Conservation (phyloP, 2,888 invertebrate species). For the Lacanobia oleracea region DNA sequence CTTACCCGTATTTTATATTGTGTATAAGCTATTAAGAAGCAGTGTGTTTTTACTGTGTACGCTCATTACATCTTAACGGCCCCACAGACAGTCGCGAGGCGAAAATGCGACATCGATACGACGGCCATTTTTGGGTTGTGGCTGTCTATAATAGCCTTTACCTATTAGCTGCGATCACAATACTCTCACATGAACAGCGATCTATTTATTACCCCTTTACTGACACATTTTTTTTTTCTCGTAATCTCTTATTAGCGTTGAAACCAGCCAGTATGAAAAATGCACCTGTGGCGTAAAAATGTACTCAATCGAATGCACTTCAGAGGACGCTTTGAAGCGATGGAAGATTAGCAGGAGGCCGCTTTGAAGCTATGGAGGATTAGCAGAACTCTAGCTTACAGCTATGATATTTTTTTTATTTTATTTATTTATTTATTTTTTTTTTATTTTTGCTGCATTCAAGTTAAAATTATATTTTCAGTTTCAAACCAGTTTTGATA, state of each 20-base stretch:
- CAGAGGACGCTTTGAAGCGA: constrained; percentile 22
- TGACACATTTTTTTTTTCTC: constrained; percentile 1
- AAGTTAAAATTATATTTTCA: not conserved
- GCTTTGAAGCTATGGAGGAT: constrained; percentile 6
- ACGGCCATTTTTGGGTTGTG: too few species aligned
- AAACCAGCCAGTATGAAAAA: constrained; percentile 38
- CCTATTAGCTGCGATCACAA: not conserved
- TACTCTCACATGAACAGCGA: too few species aligned
- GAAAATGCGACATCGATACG: not conserved
- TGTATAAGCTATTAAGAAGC: too few species aligned
- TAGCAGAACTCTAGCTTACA: not conserved
- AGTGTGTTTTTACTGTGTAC: too few species aligned
- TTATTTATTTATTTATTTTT: too few species aligned
- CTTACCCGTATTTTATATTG: too few species aligned
- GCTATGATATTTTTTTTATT: not conserved
- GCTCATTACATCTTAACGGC: too few species aligned
- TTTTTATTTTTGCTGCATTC: not conserved
- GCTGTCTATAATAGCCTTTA: not conserved
- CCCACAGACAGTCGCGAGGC: not conserved
- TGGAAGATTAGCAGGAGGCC: too few species aligned
- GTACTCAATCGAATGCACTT: constrained; percentile 41
- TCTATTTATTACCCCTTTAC: not conserved
- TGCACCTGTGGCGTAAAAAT: constrained; percentile 36
- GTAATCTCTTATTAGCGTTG: constrained; percentile 12
- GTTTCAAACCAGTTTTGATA: not conserved